These are phyloP conservation scores for Desmophyllum pertusum DNA, from an alignment of 92 coral and sea anemone genomes.

Conservation along the genomic window DNA sequence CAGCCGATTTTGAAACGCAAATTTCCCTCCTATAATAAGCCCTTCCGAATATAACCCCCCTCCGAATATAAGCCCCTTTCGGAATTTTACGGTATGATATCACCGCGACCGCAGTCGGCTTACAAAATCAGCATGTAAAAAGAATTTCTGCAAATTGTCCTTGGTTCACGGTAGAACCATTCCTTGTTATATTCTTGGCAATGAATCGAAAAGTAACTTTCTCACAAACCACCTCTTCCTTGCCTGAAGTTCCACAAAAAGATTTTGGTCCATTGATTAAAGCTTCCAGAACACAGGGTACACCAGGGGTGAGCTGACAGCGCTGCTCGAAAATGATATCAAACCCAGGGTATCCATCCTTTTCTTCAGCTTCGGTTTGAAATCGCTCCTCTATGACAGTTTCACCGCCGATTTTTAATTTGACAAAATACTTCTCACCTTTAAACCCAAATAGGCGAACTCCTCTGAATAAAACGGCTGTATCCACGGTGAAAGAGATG, in stretches of 20 bases:
- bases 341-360: not conserved
- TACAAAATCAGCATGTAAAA: too few relatives aligned
- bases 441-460: not conserved
- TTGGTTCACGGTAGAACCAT: not conserved
- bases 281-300: not conserved
- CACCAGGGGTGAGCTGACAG: not conserved
- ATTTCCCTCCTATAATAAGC: too few relatives aligned
- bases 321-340: not conserved
- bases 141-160: constrained; percentile 16
- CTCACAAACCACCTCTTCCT: not conserved
- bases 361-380: not conserved
- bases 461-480: not conserved
- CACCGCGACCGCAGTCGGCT: too few relatives aligned
- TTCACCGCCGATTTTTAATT: not conserved
- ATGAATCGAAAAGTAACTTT: constrained; percentile 7
- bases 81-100: too few relatives aligned
- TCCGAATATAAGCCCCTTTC: too few relatives aligned
- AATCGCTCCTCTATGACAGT: not conserved
- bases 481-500: constrained; percentile 10
- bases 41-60: too few relatives aligned
- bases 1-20: too few relatives aligned
- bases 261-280: constrained; percentile 7
- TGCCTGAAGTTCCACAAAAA: not conserved
- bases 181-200: not conserved
- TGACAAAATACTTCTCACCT: not conserved